These are phyloP conservation scores for Myotis pilosus DNA, from an alignment of 2,797 vertebrate species.

Conservation along the genomic window DNA sequence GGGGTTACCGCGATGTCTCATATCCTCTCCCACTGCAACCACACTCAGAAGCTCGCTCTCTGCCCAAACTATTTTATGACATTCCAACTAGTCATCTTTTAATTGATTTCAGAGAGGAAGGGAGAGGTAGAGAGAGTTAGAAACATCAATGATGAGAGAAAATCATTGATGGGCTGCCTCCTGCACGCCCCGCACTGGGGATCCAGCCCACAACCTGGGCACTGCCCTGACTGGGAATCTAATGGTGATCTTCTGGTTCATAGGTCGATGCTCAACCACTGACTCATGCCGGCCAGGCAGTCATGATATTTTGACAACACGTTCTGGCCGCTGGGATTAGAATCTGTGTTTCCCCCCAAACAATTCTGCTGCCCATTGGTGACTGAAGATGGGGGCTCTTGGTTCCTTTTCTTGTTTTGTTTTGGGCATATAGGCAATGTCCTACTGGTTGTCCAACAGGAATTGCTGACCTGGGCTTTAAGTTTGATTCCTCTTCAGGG, in stretches of 20 bases:
- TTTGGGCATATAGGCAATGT: not conserved
- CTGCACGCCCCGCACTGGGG: no score
- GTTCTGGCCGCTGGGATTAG: not conserved
- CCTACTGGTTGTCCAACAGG: not conserved
- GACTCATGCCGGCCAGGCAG: accelerated
- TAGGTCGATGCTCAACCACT: no score
- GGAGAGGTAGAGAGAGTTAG: no score
- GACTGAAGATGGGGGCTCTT: not conserved
- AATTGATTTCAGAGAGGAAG: no score
- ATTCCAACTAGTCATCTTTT: not conserved
- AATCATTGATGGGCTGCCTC: no score
- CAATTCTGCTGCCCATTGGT: not conserved
- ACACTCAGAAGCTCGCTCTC: not conserved
- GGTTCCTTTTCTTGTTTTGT: not conserved
- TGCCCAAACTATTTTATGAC: not conserved
- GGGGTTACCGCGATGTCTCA: not conserved
- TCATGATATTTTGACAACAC: not conserved
- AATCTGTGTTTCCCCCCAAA: constrained; percentile 32
- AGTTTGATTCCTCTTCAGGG: not conserved
- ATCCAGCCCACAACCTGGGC: no score
- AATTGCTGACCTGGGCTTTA: not conserved
- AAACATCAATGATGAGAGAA: no score
- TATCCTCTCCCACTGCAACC: not conserved
- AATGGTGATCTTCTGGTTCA: no score
- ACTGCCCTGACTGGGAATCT: no score